Conservation (phyloP, 2,797 vertebrate genomes). For the Sebastes trivittatus region DNA sequence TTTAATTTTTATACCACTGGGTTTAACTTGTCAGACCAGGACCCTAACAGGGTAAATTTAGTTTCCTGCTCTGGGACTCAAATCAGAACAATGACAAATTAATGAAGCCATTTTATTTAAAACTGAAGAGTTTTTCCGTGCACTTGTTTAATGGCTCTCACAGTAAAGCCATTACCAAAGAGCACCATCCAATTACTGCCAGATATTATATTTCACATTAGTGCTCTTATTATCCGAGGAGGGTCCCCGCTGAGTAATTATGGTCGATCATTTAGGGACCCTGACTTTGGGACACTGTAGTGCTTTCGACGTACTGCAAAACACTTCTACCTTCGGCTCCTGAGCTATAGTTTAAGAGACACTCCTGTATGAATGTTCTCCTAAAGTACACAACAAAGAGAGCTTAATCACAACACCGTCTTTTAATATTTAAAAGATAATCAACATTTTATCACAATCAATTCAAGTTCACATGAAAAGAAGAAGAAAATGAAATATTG, state of each 20-base stretch:
- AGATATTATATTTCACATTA: constrained; percentile 15
- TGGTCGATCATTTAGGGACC: background rate
- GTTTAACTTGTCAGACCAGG: constrained; percentile 3
- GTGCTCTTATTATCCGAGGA: background rate
- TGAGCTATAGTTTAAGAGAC: background rate
- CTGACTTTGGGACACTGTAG: background rate
- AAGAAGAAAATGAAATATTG: background rate
- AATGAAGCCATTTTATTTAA: constrained; percentile 19
- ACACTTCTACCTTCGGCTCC: background rate
- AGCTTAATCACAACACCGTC: no score
- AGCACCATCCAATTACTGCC: constrained; percentile 9
- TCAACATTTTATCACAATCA: background rate
- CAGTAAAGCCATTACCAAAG: constrained; percentile 1
- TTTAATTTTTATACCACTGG: background rate
- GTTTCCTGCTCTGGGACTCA: background rate
- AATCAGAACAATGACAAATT: background rate
- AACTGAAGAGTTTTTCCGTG: background rate
- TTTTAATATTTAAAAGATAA: background rate
- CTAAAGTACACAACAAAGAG: background rate
- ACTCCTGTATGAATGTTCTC: background rate
- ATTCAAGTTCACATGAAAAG: background rate
- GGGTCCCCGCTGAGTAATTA: background rate
- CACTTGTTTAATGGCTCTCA: background rate
- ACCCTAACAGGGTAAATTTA: background rate
- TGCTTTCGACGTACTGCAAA: background rate